Percentiles rank a stretch among this genome's conserved stretches.
Conservation (phyloP, 1,140 invertebrate species). For the Drosophila prosaltans region DNA sequence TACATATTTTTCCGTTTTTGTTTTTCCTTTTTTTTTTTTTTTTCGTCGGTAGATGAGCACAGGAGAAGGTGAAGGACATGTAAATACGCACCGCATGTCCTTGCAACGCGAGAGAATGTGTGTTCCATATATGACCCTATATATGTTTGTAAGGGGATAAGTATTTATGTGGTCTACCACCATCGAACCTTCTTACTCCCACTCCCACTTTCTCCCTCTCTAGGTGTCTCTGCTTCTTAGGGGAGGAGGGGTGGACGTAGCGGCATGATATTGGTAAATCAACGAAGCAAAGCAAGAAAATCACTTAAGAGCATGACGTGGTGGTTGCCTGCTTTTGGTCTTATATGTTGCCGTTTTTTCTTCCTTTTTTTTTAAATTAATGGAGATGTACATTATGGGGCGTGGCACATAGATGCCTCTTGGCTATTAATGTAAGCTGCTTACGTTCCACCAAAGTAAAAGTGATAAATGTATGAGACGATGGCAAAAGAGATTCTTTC, state of each 20-base stretch:
- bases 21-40: slow-evolving; percentile 26
- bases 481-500: slow-evolving; percentile 19
- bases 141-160: slow-evolving; percentile 6
- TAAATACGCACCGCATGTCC: slow-evolving; percentile 46
- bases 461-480: slow-evolving; percentile 8
- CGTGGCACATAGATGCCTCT: slow-evolving; percentile 10
- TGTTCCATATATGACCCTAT: slow-evolving; percentile 30
- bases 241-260: background rate
- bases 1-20: slow-evolving; percentile 34
- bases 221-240: no score
- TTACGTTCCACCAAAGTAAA: slow-evolving; percentile 45
- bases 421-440: slow-evolving; percentile 40
- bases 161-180: slow-evolving; percentile 34
- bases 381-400: slow-evolving; percentile 54
- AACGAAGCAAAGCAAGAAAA: slow-evolving; percentile 55
- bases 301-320: slow-evolving; percentile 74
- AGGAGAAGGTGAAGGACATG: slow-evolving; percentile 51
- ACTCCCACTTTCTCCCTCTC: background rate
- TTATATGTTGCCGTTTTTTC: slow-evolving; percentile 62
- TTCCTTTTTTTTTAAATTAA: slow-evolving; percentile 63
- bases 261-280: slow-evolving; percentile 53
- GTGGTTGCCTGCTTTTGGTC: slow-evolving; percentile 24
- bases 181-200: slow-evolving; percentile 10
- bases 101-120: slow-evolving; percentile 29
- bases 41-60: slow-evolving; percentile 13